Evolutionary conservation across 1,140 invertebrate genomes (phyloP).

Genomic region (Euborellia annulipes): DNA sequence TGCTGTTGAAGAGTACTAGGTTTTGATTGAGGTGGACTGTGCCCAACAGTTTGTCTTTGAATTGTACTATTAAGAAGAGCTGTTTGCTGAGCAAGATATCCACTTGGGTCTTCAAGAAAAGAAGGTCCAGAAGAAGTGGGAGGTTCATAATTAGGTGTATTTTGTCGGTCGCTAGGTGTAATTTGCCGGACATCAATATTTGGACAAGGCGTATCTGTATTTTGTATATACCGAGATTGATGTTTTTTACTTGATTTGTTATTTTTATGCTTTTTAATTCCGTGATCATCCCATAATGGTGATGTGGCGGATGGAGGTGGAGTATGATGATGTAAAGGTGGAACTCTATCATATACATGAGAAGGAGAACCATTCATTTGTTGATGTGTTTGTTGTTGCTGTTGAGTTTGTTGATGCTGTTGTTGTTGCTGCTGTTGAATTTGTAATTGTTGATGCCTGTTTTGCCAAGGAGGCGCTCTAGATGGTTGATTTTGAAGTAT

Average conservation of each 20-base stretch:
- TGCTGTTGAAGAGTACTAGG: background rate
- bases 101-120: conserved; percentile 78
- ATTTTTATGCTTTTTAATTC: conserved; percentile 32
- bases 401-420: conserved; percentile 26
- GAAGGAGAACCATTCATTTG: conserved; percentile 14
- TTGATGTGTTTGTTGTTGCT: conserved; percentile 16
- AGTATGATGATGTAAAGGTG: conserved; percentile 51
- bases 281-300: conserved; percentile 36
- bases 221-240: conserved; percentile 17
- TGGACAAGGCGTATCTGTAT: conserved; percentile 30
- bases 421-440: conserved; percentile 15
- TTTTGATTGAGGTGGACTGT: background rate
- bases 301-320: conserved; percentile 29
- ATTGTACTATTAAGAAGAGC: conserved; percentile 69
- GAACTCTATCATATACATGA: conserved; percentile 44
- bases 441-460: conserved; percentile 15
- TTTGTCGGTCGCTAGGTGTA: conserved; percentile 22
- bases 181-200: conserved; percentile 36
- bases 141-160: conserved; percentile 14
- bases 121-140: conserved; percentile 33
- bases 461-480: conserved; percentile 12
- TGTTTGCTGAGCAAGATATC: conserved; percentile 73
- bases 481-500: too few species aligned
- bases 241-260: conserved; percentile 27
- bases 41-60: conserved; percentile 46